phyloP scores from a whole-genome alignment of 2,797 vertebrate species.

The Cyprinella venusta region DNA sequence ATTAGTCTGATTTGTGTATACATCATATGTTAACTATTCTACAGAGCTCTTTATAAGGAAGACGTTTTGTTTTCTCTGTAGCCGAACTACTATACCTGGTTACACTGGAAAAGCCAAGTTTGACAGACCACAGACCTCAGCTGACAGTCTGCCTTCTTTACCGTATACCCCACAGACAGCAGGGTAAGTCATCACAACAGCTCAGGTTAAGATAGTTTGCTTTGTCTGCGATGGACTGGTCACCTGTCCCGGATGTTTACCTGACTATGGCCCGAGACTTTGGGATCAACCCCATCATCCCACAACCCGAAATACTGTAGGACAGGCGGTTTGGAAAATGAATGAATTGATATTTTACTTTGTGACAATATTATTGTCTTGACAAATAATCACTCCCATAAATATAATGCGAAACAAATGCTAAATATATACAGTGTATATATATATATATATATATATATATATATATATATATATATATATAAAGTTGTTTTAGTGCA shows the following conservation, averaged over 20 bases:
- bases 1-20: constrained; percentile 51
- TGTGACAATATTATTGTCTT: neutral
- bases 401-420: no score
- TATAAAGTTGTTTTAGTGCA: no score
- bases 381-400: neutral
- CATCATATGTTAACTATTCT: neutral
- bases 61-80: constrained; percentile 62
- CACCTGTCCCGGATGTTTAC: neutral
- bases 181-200: constrained; percentile 70
- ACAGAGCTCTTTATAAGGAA: neutral
- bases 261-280: no score
- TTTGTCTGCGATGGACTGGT: neutral
- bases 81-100: constrained; percentile 79
- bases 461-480: no score
- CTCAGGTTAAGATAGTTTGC: neutral
- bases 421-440: no score
- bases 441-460: no score
- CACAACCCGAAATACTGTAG: no score
- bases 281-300: neutral
- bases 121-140: constrained; percentile 71
- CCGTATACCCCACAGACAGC: constrained; percentile 67
- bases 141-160: constrained; percentile 70
- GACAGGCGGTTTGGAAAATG: neutral
- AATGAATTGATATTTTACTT: neutral
- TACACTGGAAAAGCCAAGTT: constrained; percentile 79